Conservation (phyloP, 2,113 vertebrate species). For the Edolisoma coerulescens region DNA sequence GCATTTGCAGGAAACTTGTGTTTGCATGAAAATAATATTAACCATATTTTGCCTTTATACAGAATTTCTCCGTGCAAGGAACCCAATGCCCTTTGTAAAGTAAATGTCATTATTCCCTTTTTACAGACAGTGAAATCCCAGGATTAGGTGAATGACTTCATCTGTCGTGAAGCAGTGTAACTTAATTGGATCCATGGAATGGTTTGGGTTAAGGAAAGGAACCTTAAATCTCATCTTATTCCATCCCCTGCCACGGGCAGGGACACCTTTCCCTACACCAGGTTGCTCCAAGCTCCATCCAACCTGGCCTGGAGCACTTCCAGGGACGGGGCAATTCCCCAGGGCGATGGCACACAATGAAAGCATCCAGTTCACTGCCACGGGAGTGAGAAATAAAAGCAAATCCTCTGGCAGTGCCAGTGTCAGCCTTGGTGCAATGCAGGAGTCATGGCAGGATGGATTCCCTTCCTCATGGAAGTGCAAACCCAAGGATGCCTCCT, state of each 20-base stretch:
- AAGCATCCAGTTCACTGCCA: neutral
- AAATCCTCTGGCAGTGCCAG: neutral
- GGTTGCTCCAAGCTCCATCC: neutral
- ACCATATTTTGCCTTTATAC: neutral
- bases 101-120: neutral
- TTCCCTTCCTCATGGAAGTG: neutral
- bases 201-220: neutral
- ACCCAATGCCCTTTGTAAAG: neutral
- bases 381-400: neutral
- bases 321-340: neutral
- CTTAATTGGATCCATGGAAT: neutral
- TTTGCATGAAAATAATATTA: conserved; percentile 19
- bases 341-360: neutral
- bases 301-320: too few relatives aligned
- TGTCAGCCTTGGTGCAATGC: neutral
- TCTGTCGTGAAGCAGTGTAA: rapidly evolving
- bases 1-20: conserved; percentile 1
- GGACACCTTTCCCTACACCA: neutral
- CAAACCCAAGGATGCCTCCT: neutral
- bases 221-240: neutral
- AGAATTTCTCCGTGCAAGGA: neutral
- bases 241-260: neutral
- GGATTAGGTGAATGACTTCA: neutral
- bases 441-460: neutral
- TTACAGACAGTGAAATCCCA: neutral